Percentiles rank a stretch among this genome's conserved stretches.
Conservation (phyloP, 2,888 invertebrate genomes). For the Drosophila cognata region DNA sequence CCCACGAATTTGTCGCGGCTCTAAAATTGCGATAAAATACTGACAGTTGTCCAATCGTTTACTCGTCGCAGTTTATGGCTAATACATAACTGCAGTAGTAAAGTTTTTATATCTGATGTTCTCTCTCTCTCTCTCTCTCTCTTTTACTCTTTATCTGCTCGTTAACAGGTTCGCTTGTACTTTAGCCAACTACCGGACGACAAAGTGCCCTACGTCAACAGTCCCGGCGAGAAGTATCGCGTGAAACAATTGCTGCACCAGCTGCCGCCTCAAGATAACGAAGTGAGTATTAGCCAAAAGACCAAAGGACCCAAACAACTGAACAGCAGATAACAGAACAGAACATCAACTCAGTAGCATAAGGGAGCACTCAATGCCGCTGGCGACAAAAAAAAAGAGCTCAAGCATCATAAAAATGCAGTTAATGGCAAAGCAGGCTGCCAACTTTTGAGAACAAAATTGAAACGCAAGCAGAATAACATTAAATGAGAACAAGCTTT, state of each 20-base stretch:
- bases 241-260: conserved; percentile 97
- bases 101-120: conserved; percentile 25
- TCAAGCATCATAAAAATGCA: conserved; percentile 56
- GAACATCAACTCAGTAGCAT: conserved; percentile 13
- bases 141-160: conserved; percentile 23
- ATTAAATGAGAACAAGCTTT: conserved; percentile 10
- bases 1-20: conserved; percentile 28
- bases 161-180: conserved; percentile 96
- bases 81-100: conserved; percentile 34
- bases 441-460: conserved; percentile 14
- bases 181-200: conserved; percentile 98
- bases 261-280: conserved; percentile 98
- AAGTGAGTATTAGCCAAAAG: conserved; percentile 85
- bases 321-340: conserved; percentile 6
- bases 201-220: conserved; percentile 98
- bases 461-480: conserved; percentile 15
- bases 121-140: conserved; percentile 58
- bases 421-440: conserved; percentile 38
- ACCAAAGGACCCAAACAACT: conserved; percentile 14
- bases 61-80: conserved; percentile 18
- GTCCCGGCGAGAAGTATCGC: conserved; percentile 96
- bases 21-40: conserved; percentile 9
- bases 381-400: conserved; percentile 16
- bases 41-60: conserved; percentile 22
- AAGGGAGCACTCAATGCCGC: conserved; percentile 26